Base-by-base conservation (phyloP, 2,797 vertebrate species). In the Megalops cyprinoides region DNA sequence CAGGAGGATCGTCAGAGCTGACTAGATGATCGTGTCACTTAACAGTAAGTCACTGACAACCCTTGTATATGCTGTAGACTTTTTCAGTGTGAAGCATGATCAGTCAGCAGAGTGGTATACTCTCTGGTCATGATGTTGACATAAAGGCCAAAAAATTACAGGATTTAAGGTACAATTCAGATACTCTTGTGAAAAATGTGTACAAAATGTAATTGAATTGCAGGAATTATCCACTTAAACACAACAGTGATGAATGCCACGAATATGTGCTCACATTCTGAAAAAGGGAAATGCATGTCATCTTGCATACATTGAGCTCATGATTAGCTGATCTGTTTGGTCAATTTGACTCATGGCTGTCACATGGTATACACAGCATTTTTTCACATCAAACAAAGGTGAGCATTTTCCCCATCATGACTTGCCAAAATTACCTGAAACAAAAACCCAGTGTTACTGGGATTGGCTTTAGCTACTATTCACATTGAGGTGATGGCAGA, bases 1-100 rank as follows among this genome's bases (percentile, higher is more conserved):
- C 67, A 71, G 67, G 67, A 39, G 37, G 39, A 8, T 71, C 37
- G 67, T 71, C 67, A 44, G 67, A 12, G 37, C 39, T 9, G 39
- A 71, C 67, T 39, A 71, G 37, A 71, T 71, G 67, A 71, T 71
- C 23, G 20, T 6, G 39, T 71, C 37, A n/a, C n/a, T n/a, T n/a
- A n/a, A n/a, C 67, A 4, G 46, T 71, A 20, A 44, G 8, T 71
- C 67, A 71, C 44, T 71, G 67, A 44, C 67, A 71, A 39, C 39
- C 37, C 8, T 3, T 37, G 42, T 39, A 42, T 23, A 31, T 42
- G 18, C 37, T 71, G 67, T n/a, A 44, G 37, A 71, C 67, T 71
- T 71, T 71, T 44, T 44, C 67, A n/a, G 42, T 67, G 39, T 31
- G 39, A 9, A 44, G 37, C 67, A 71, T 44, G 23, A 44, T 39